Base-by-base conservation (phyloP, 2,113 vertebrate species). In the Eretmochelys imbricata region DNA sequence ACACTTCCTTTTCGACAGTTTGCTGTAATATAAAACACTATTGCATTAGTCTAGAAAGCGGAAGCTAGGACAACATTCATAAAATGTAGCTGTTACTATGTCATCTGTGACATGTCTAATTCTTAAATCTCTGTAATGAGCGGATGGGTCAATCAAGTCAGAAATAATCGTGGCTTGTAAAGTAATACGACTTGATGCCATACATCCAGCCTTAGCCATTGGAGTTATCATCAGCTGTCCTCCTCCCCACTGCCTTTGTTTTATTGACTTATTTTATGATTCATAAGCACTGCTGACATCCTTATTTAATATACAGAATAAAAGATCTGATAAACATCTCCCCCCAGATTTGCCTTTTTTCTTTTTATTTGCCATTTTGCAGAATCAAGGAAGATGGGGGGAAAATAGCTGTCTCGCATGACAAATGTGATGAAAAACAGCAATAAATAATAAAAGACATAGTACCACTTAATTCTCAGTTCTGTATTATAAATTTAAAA, bases 71-170 rank as follows among this genome's bases (percentile, higher is more conserved):
- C 85, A 87, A 79, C 79, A 93, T 95, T 48, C 57, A 35, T 89
- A 91, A 91, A 89, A 94, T 54, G 16, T 59, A 89, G 17, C 81
- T 79, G 75, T 75, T 93, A 84, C 42, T 38, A 54, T 20, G 38
- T 95, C 75, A 80, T 46, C 76, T 27, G 65, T 27, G 75, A 48
- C 3, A 92, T 16, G 19, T 88, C 85, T 88, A 85, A 69, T 84
- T 97, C 89, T 96, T 96, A 95, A 96, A 95, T 95, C 89, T 94
- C 90, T 19, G 89, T 93, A 93, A 95, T 65, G 84, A 96, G 88
- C 90, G 89, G 89, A 88, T 85, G 93, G 95, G 95, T 96, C 6
- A 10, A 59, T 91, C 84, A 95, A 93, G 82, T 96, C 88, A 96
- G 89, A 92, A 95, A 80, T 75, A 94, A 89, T 57, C 75, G 72